Conservation (phyloP, 2,888 invertebrate species). For the Apamea epomidion region DNA sequence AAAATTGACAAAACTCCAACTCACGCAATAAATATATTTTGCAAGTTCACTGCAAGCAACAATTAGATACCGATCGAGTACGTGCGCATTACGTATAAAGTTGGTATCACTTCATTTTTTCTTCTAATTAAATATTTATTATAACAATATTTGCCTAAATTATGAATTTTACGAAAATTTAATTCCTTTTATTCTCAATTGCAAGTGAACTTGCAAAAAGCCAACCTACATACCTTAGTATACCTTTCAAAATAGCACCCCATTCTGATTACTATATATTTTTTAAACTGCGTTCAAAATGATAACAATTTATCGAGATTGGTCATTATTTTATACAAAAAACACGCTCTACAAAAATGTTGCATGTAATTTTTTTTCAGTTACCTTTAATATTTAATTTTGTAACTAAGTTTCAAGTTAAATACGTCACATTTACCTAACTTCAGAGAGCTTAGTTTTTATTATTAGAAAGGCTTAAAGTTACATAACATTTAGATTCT, state of each 20-base stretch:
- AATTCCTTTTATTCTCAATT: constrained; percentile 52
- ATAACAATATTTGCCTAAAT: constrained; percentile 38
- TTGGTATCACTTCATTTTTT: constrained; percentile 9
- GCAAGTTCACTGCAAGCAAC: constrained; percentile 68
- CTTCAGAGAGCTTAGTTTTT: constrained; percentile 60
- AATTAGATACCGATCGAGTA: neutral
- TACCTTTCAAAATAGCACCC: constrained; percentile 89
- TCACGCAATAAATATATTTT: constrained; percentile 77
- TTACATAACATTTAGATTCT: constrained; percentile 41
- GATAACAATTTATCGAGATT: constrained; percentile 74
- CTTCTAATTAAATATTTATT: constrained; percentile 37
- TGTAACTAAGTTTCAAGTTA: constrained; percentile 45
- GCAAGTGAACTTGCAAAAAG: constrained; percentile 77
- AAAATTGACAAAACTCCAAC: constrained; percentile 85
- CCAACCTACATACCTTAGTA: constrained; percentile 80
- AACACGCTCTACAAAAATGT: constrained; percentile 43
- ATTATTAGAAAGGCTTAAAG: constrained; percentile 38
- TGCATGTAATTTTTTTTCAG: constrained; percentile 24
- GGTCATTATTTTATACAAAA: constrained; percentile 71
- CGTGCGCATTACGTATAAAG: constrained; percentile 14
- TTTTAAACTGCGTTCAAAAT: constrained; percentile 70
- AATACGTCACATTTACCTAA: constrained; percentile 46
- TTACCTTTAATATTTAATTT: constrained; percentile 33
- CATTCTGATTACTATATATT: constrained; percentile 79
- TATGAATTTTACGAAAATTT: constrained; percentile 27